Conservation (phyloP, 2,113 vertebrate species). For the Passerina amoena region DNA sequence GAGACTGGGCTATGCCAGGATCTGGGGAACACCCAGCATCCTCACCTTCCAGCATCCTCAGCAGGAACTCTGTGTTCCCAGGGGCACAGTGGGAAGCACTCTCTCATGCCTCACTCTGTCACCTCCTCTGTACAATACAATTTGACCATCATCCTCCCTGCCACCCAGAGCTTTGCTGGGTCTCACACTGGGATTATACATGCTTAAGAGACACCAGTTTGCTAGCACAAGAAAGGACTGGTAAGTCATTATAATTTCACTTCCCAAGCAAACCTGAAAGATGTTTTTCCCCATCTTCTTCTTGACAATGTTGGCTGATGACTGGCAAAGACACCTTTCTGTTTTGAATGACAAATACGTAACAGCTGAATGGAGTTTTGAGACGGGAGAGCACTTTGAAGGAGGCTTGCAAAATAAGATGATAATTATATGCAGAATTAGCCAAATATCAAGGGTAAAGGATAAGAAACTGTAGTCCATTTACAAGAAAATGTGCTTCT, state of each 20-base stretch:
- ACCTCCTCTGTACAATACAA: neutral
- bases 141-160: neutral
- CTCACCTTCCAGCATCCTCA: neutral
- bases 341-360: fast-evolving
- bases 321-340: neutral
- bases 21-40: neutral
- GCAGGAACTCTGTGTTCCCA: neutral
- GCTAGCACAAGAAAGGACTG: neutral
- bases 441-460: conserved; percentile 51
- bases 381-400: neutral
- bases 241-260: neutral
- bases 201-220: neutral
- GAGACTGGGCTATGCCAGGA: neutral
- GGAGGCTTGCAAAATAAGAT: conserved; percentile 7
- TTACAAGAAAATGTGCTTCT: conserved; percentile 32
- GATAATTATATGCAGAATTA: conserved; percentile 41
- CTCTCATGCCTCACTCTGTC: fast-evolving
- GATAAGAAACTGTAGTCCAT: conserved; percentile 14
- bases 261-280: neutral
- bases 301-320: fast-evolving
- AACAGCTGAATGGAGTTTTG: neutral
- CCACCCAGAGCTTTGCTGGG: neutral
- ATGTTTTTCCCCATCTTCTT: neutral
- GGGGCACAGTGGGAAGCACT: neutral
- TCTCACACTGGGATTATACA: neutral